These are phyloP conservation scores for cattle (Bos taurus) DNA, from an alignment of 2,113 vertebrate species.

Conservation along the genomic window DNA sequence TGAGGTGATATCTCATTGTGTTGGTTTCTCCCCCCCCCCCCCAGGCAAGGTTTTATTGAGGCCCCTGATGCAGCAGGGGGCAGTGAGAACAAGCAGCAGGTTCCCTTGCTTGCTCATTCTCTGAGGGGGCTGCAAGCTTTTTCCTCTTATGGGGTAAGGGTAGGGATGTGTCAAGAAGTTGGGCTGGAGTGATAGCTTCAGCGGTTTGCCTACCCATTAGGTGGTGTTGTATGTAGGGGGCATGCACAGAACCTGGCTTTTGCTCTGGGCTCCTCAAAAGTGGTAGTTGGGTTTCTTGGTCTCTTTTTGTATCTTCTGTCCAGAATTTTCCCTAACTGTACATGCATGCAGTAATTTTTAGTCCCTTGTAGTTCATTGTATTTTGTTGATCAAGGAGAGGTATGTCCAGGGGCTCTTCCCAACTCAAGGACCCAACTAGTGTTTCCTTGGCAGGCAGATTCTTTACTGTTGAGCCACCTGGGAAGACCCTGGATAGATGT, in stretches of 20 bases:
- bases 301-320: not conserved
- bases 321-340: not conserved
- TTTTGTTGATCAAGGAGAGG: not conserved
- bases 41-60: not conserved
- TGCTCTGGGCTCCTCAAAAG: not conserved
- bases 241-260: rapidly evolving
- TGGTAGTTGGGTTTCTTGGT: not conserved
- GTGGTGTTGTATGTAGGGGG: not conserved
- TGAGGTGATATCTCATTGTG: not conserved
- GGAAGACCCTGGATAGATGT: not conserved
- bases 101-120: not conserved
- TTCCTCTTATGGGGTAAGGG: not conserved
- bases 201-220: not conserved
- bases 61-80: not conserved
- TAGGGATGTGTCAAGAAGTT: not conserved
- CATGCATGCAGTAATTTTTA: not conserved
- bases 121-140: not conserved
- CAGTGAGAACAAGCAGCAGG: not conserved
- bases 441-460: not conserved
- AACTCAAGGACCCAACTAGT: not conserved
- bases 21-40: not conserved
- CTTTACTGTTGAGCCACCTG: not conserved
- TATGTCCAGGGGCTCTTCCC: not conserved
- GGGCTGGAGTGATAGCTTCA: not conserved
- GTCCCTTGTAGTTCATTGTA: not conserved